Base-by-base conservation (phyloP, 2,888 invertebrate genomes). In the Axea sp. region DNA sequence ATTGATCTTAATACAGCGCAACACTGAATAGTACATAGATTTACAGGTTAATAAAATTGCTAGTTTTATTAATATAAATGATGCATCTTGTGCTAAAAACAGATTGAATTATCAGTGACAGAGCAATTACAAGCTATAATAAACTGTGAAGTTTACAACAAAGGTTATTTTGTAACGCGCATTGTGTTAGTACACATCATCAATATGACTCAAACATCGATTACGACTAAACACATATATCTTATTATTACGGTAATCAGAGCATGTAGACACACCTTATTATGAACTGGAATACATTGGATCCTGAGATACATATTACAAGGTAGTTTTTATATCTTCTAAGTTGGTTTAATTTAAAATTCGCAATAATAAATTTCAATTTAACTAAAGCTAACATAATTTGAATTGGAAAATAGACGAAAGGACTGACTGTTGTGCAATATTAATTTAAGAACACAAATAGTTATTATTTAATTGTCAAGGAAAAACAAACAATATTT, bases 221-320 rank as follows among this genome's bases (percentile, higher is more conserved):
- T 73, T 67, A 57, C 49, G 12, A 24, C 33, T 39, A 31, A 65
- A 73, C 59, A 51, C 41, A 47, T 28, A 67, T 28, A 47, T 62
- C 65, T 73, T 28, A 47, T 73, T 73, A 73, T 53, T 51, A 60
- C 62, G 67, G 39, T 59, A 68, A 73, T 55, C 67, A 73, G 73
- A 73, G 67, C 67, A 68, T 73, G 57, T 15, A 73, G 67, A 57
- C 73, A 73, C 73, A 57, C 73, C 73, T 73, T 67, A 37, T 47
- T 39, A 55, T 26, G 26, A 45, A 53, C 37, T 31, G 26, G 24
- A 57, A 45, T 39, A 59, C 31, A 33, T 60, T 67, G 41, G 41
- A 45, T 62, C 35, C 39, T 49, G 51, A 72, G 49, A 51, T 33
- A 35, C 22, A 49, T 17, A 35, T 45, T 33, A 41, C 26, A 11